A percentile compares a stretch with the other conserved stretches of the same genome.
Conservation (phyloP, 2,113 vertebrate genomes). For the Boulengerochromis microlepis region DNA sequence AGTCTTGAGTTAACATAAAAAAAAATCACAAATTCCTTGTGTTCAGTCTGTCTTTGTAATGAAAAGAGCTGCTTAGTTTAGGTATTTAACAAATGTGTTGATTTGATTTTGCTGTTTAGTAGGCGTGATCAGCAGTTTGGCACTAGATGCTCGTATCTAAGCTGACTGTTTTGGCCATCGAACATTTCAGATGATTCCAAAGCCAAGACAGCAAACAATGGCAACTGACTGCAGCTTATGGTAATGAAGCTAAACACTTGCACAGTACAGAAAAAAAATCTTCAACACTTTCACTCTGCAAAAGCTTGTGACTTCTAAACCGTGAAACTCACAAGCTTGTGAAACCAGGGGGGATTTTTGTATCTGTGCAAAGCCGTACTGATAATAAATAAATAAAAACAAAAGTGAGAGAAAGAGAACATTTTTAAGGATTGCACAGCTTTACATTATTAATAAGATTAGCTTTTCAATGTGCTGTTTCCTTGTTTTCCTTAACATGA, state of each 20-base stretch:
- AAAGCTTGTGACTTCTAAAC: neutral
- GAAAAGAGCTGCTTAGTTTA: neutral
- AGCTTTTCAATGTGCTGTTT: neutral
- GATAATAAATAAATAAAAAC: neutral
- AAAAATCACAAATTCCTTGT: neutral
- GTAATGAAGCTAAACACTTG: conserved; percentile 1
- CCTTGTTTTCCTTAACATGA: neutral
- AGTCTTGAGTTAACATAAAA: neutral
- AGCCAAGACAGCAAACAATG: neutral
- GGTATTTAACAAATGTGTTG: neutral
- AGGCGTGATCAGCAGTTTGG: neutral
- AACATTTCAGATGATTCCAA: neutral
- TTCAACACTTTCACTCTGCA: neutral
- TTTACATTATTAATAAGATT: neutral
- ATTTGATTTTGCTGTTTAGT: neutral
- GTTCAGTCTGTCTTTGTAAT: neutral
- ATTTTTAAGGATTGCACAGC: neutral
- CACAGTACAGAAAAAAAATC: neutral
- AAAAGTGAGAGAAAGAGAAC: neutral
- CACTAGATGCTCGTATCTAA: neutral
- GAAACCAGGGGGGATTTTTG: neutral
- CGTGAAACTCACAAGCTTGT: neutral
- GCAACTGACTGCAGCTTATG: neutral
- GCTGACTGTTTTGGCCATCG: conserved; percentile 11
- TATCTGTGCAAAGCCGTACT: neutral